Percentiles rank a stretch among this genome's conserved stretches.
Conservation (phyloP, 2,888 invertebrate genomes). For the Tetrapedia diversipes region DNA sequence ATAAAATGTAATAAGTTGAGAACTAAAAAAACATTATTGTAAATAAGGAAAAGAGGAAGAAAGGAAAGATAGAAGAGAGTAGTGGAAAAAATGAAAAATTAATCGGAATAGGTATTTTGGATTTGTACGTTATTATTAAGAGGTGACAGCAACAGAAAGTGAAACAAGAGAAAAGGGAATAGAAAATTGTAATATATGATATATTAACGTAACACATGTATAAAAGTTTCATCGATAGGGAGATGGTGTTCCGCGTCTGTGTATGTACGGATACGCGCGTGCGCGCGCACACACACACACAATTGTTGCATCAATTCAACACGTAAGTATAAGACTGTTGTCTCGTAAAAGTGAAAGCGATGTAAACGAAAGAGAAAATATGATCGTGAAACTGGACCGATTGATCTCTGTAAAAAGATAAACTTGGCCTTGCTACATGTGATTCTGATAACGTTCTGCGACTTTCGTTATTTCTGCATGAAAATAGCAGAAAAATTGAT, state of each 20-base stretch:
- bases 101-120: neutral
- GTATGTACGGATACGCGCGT: no score
- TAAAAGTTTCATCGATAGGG: slow-evolving; percentile 51
- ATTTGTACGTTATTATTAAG: neutral
- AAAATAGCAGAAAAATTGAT: no score
- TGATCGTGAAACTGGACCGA: slow-evolving; percentile 58
- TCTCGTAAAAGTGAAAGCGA: slow-evolving; percentile 80
- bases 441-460: slow-evolving; percentile 28
- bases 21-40: no score
- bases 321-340: slow-evolving; percentile 40
- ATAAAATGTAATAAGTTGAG: no score
- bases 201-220: slow-evolving; percentile 4
- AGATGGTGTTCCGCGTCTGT: slow-evolving; percentile 11
- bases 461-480: slow-evolving; percentile 38
- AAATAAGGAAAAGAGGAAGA: no score
- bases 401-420: slow-evolving; percentile 47
- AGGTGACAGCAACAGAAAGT: neutral
- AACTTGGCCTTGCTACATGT: slow-evolving; percentile 35
- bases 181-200: slow-evolving; percentile 1
- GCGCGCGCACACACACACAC: slow-evolving; percentile 6
- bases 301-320: slow-evolving; percentile 27
- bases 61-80: no score
- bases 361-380: slow-evolving; percentile 77
- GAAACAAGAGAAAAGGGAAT: neutral
- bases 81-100: neutral